These are phyloP conservation scores for Anarhynchus alexandrinus DNA, from an alignment of 2,113 vertebrate genomes.

Conservation along the genomic window DNA sequence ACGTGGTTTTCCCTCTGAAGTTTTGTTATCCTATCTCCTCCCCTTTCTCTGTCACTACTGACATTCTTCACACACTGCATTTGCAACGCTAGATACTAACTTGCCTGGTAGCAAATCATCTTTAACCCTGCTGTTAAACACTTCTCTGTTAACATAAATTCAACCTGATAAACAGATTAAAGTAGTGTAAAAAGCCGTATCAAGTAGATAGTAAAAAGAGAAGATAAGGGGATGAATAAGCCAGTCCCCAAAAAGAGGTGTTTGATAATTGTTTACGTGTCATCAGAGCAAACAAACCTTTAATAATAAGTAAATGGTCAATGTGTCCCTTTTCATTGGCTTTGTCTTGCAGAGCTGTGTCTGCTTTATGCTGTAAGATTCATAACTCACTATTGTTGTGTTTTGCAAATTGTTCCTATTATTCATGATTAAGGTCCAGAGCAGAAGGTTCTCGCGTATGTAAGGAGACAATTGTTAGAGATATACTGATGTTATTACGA, in stretches of 20 bases:
- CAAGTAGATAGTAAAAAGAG: background rate
- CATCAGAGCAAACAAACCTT: background rate
- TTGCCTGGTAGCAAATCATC: background rate
- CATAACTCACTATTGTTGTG: background rate
- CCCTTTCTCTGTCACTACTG: background rate
- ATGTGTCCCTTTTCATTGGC: background rate
- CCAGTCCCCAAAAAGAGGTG: background rate
- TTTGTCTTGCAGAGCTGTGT: background rate
- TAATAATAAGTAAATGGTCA: background rate
- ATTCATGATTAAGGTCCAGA: background rate
- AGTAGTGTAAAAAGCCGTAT: background rate
- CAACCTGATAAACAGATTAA: background rate
- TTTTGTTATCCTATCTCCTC: background rate
- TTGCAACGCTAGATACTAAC: background rate
- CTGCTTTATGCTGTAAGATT: background rate
- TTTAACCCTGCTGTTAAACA: background rate
- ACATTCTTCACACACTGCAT: background rate
- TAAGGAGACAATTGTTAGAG: background rate
- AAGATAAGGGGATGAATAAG: background rate
- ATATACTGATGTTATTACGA: background rate
- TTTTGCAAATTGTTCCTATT: background rate
- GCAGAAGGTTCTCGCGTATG: background rate
- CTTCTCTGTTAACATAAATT: background rate
- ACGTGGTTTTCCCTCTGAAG: background rate
- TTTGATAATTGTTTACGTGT: background rate